These are phyloP conservation scores for Megalops atlanticus DNA, from an alignment of 2,113 vertebrate species.

Conservation along the genomic window DNA sequence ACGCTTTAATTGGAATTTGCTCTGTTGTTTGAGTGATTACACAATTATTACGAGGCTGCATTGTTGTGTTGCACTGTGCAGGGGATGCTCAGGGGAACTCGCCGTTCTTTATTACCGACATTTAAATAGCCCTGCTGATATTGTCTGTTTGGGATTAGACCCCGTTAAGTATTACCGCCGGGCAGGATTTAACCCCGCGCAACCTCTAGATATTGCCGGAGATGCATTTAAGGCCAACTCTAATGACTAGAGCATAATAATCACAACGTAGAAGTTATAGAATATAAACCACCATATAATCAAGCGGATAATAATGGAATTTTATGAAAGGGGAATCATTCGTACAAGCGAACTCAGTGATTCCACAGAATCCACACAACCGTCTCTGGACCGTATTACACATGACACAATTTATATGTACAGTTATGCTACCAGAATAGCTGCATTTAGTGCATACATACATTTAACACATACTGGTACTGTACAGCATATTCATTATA, in stretches of 20 bases:
- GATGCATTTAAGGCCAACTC: background rate
- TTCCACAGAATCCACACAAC: background rate
- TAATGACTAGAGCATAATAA: background rate
- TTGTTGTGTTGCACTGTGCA: background rate
- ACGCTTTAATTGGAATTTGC: constrained; percentile 35
- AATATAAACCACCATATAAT: background rate
- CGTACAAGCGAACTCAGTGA: background rate
- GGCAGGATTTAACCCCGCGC: background rate
- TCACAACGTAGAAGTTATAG: background rate
- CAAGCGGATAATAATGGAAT: constrained; percentile 19
- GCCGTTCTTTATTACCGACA: background rate
- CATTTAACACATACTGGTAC: no score
- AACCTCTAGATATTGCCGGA: background rate
- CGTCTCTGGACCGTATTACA: background rate
- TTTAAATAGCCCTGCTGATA: background rate
- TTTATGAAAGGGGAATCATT: background rate
- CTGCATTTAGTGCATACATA: no score
- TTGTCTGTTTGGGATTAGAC: background rate
- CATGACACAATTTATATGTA: background rate
- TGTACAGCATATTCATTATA: no score
- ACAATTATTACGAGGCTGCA: constrained; percentile 24
- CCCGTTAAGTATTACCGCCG: background rate
- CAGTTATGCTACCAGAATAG: no score
- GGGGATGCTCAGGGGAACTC: background rate
- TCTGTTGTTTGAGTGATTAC: constrained; percentile 32